Percentiles rank a stretch among this genome's conserved stretches.
Conservation (phyloP, 2,797 vertebrate species). For the Microchirus variegatus region DNA sequence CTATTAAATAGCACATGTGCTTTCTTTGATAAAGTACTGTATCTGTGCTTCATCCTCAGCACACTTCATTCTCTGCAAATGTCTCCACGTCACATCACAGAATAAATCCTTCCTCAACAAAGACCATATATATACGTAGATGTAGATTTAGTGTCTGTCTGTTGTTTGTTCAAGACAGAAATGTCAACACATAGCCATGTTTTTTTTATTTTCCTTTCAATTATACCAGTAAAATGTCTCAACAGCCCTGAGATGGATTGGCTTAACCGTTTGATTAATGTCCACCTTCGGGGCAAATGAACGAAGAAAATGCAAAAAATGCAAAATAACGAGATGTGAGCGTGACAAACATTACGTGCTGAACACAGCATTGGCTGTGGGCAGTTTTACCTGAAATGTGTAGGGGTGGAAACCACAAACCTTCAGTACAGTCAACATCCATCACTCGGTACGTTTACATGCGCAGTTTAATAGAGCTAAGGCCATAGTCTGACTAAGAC, state of each 20-base stretch:
- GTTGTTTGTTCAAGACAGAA: background rate
- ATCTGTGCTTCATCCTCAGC: background rate
- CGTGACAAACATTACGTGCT: background rate
- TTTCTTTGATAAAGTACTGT: background rate
- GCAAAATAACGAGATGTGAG: background rate
- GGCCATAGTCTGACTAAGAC: too few species aligned
- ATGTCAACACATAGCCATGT: background rate
- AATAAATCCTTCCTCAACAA: background rate
- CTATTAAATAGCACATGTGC: conserved; percentile 34
- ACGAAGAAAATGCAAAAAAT: background rate
- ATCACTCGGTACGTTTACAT: too few species aligned
- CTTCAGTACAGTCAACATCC: background rate
- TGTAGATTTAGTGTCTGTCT: too few species aligned
- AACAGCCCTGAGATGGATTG: background rate
- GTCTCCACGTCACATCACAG: too few species aligned
- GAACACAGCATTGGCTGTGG: background rate
- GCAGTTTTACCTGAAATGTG: too few species aligned
- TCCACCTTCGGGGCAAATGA: background rate
- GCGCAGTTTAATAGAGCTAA: too few species aligned
- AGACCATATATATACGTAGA: too few species aligned
- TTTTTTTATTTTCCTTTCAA: background rate
- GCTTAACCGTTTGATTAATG: background rate
- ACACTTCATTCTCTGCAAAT: too few species aligned
- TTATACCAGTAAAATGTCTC: background rate
- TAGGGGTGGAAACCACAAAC: background rate